Conservation (phyloP, 2,888 invertebrate genomes). For the Ormyrus thymus region DNA sequence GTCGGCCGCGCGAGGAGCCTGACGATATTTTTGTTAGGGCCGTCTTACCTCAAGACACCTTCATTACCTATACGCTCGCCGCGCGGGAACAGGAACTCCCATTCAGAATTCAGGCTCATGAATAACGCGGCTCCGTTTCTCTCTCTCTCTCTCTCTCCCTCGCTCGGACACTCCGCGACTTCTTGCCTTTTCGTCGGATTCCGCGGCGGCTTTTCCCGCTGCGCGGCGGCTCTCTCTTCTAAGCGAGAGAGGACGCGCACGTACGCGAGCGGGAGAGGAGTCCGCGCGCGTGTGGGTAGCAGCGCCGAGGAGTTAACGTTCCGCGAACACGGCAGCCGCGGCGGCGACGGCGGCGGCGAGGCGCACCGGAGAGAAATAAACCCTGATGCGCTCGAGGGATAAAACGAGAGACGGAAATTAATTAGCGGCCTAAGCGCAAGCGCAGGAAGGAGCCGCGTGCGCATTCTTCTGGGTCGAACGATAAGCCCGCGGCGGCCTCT, state of each 20-base stretch:
- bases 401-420: conserved; percentile 55
- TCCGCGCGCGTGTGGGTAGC: not conserved
- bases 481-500: not conserved
- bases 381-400: conserved; percentile 47
- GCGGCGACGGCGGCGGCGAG: too few species aligned
- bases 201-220: conserved; percentile 22
- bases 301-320: conserved; percentile 44
- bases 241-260: not conserved
- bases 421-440: conserved; percentile 32
- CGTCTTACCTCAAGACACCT: conserved; percentile 66
- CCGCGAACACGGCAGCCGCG: conserved; percentile 33
- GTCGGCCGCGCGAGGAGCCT: conserved; percentile 45
- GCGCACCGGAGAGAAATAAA: conserved; percentile 34
- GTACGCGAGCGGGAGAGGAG: too few species aligned
- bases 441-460: not conserved
- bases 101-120: conserved; percentile 70
- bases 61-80: conserved; percentile 67
- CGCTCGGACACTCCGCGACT: not conserved
- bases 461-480: conserved; percentile 52
- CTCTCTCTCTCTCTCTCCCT: conserved; percentile 3
- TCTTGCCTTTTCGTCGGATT: too few species aligned
- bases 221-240: not conserved
- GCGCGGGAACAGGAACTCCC: conserved; percentile 60
- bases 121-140: conserved; percentile 58
- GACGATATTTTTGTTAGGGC: conserved; percentile 68